Base-by-base conservation (phyloP, 1,140 invertebrate species). In the Colletes gigas region DNA sequence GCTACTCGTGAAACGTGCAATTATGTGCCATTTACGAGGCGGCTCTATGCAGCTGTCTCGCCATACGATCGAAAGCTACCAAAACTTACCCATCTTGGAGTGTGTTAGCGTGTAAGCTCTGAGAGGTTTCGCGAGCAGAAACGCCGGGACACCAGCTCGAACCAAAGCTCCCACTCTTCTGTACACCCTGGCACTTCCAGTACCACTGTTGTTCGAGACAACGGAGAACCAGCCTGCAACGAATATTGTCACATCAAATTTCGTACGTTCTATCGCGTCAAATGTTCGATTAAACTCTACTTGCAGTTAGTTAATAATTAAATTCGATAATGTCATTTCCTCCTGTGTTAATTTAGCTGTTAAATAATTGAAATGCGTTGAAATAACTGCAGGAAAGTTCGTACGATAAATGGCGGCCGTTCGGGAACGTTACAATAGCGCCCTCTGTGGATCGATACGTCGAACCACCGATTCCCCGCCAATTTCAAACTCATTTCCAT, bases 201-300 rank as follows among this genome's bases (percentile, higher is more conserved):
- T 90, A 59, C 92, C 91, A 55, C 88, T 92, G 72, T 90, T 92
- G 73, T 83, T 93, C 9, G 93, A 92, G n/a, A 94, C 93, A 52
- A 94, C 92, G 4, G 93, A 93, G 83, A 94, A 94, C 93, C 93
- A 94, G 57, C 93, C 93, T 94, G 89, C 6, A 91, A 93, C 78
- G 86, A 47, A 83, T 55, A 84, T 63, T 21, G 12, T 14, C 14
- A 44, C 7, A 5, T 70, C 14, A 81, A 52, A 50, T 10, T 50
- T 50, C 8, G 12, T 47, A 41, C 19, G 30, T 71, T 59, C 2
- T 30, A 30, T 30, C 30, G 15, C 15, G 9, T 17, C 14, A 54
- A 17, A 17, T 54, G 9, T 17, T 54, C 52, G 30, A 30, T 30
- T 30, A 30, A 30, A 30, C 30, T 30, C 30, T 30, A 30, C 30